Evolutionary conservation across 2,797 vertebrate genomes (phyloP).

Genomic region (Eupleurogrammus muticus): DNA sequence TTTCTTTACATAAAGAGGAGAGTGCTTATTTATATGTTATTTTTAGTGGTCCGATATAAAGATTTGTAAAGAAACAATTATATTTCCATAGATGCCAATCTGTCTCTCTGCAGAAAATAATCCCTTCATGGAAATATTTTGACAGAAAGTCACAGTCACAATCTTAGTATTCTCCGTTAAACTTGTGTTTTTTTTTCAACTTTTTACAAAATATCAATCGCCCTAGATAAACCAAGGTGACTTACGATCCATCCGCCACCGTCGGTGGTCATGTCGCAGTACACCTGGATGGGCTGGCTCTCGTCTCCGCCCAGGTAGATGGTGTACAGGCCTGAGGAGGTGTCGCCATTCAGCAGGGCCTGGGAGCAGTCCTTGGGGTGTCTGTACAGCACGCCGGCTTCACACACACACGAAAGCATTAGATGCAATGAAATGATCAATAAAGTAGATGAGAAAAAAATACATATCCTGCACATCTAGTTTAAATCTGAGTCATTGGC

Average conservation of each 20-base stretch:
- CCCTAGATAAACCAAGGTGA: constrained; percentile 26
- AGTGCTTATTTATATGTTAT: too few species aligned
- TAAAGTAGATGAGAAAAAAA: constrained; percentile 4
- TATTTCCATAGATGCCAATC: too few species aligned
- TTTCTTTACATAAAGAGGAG: too few species aligned
- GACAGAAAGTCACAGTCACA: not conserved
- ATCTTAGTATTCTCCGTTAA: not conserved
- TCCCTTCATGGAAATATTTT: too few species aligned
- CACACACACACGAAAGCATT: constrained; percentile 34
- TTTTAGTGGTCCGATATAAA: not conserved
- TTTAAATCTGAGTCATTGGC: too few species aligned
- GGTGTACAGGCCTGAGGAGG: constrained; percentile 88
- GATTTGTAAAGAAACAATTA: not conserved
- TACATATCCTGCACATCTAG: not conserved
- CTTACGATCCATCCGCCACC: constrained; percentile 98
- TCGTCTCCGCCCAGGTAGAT: constrained; percentile 91
- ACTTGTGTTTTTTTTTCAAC: too few species aligned
- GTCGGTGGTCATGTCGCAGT: constrained; percentile 94
- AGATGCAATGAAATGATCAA: not conserved
- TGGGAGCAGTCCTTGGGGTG: constrained; percentile 96
- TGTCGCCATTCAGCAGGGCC: constrained; percentile 92
- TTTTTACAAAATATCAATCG: too few species aligned
- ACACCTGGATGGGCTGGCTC: constrained; percentile 89
- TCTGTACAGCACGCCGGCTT: constrained; percentile 92
- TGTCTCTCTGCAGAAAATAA: too few species aligned